Conservation (phyloP, 2,113 vertebrate genomes). For the Sciurus niger region DNA sequence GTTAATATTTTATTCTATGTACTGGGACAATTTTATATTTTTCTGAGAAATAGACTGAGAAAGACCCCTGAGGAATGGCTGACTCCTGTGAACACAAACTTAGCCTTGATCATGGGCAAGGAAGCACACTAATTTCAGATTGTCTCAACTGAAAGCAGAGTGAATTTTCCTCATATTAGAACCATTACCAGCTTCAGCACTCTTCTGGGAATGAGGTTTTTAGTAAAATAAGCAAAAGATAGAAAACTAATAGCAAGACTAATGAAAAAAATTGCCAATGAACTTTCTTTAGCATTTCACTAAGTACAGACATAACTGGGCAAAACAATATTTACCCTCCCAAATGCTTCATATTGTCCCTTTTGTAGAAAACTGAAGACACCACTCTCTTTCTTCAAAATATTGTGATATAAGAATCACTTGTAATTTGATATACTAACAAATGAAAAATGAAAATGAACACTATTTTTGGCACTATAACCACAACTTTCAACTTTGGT, state of each 20-base stretch:
- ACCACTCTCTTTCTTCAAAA: not conserved
- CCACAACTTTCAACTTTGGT: not conserved
- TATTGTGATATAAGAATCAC: not conserved
- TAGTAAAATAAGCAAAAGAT: not conserved
- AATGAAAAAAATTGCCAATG: not conserved
- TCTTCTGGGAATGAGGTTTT: not conserved
- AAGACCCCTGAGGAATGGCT: not conserved
- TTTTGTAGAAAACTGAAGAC: not conserved
- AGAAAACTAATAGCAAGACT: not conserved
- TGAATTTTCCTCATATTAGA: not conserved
- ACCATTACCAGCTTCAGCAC: not conserved
- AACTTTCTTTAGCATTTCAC: not conserved
- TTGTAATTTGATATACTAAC: not conserved
- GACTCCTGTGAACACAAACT: not conserved
- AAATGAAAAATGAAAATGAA: not conserved
- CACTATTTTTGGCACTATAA: not conserved
- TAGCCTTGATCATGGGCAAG: not conserved
- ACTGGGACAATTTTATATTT: conserved; percentile 7
- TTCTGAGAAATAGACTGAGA: not conserved
- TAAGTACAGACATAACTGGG: not conserved
- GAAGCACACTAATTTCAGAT: not conserved
- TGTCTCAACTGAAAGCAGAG: not conserved
- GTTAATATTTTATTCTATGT: not conserved
- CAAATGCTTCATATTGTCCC: not conserved
- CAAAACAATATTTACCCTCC: not conserved